Conservation (phyloP, 2,113 vertebrate genomes). For the Gadus macrocephalus region DNA sequence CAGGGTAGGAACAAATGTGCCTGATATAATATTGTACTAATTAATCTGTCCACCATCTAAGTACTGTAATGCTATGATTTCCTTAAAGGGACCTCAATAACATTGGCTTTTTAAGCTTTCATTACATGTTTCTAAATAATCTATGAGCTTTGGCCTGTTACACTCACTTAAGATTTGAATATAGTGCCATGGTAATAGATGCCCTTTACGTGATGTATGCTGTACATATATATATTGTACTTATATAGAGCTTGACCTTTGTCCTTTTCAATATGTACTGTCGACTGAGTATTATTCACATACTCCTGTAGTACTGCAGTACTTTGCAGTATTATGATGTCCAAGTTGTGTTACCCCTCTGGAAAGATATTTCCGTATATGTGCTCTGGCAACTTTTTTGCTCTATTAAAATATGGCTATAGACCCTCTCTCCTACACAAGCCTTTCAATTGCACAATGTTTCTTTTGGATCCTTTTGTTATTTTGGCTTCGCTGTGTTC, state of each 20-base stretch:
- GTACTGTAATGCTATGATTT: conserved; percentile 54
- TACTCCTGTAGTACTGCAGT: too few relatives aligned
- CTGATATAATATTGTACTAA: conserved; percentile 43
- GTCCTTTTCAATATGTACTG: background rate
- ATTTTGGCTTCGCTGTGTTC: conserved; percentile 42
- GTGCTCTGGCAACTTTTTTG: background rate
- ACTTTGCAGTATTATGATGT: conserved; percentile 1
- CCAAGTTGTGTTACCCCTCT: background rate
- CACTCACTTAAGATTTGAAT: conserved; percentile 34
- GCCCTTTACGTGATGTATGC: conserved; percentile 22
- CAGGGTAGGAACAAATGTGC: conserved; percentile 55
- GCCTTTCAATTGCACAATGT: conserved; percentile 8
- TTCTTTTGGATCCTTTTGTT: conserved; percentile 16
- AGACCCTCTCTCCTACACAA: background rate
- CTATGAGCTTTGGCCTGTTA: conserved; percentile 19
- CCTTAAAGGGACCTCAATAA: conserved; percentile 26
- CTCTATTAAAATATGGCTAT: background rate
- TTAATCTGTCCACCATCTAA: conserved; percentile 44
- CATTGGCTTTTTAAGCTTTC: conserved; percentile 34
- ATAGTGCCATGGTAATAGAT: conserved; percentile 41
- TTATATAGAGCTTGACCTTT: conserved; percentile 10
- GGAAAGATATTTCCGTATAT: too few relatives aligned
- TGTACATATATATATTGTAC: conserved; percentile 32
- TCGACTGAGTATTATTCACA: conserved; percentile 16
- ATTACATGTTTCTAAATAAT: conserved; percentile 28